Percentiles rank a stretch among this genome's conserved stretches.
phyloP scores from a whole-genome alignment of 92 coral and sea anemone species.

The Zoanthus sociatus region DNA sequence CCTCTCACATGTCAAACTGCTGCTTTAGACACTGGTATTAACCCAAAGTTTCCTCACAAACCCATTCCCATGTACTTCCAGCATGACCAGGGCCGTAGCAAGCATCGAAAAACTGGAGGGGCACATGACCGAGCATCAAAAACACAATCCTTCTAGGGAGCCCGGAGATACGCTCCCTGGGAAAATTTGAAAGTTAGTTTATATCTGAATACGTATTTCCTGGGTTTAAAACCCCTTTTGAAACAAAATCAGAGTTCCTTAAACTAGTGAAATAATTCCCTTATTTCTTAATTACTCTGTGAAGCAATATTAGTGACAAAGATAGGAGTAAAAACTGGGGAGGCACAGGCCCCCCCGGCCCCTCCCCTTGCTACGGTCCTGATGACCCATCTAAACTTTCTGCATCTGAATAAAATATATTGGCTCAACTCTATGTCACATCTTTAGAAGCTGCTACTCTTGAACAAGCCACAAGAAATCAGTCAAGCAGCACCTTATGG shows the following conservation, averaged over 20 bases:
- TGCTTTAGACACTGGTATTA: conserved; percentile 12
- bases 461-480: conserved; percentile 60
- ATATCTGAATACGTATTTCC: conserved; percentile 29
- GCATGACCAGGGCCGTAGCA: neutral
- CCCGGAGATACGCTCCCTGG: too few relatives aligned
- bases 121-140: too few relatives aligned
- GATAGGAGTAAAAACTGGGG: too few relatives aligned
- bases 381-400: conserved; percentile 13
- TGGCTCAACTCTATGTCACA: conserved; percentile 51
- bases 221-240: neutral
- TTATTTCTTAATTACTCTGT: too few relatives aligned
- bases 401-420: conserved; percentile 42
- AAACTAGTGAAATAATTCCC: too few relatives aligned
- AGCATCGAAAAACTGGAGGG: too few relatives aligned
- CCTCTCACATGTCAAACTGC: conserved; percentile 30
- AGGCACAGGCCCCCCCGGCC: too few relatives aligned
- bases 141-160: too few relatives aligned
- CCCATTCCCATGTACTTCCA: conserved; percentile 59
- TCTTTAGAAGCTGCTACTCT: conserved; percentile 50
- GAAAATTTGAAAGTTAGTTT: too few relatives aligned
- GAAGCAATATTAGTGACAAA: too few relatives aligned
- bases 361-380: too few relatives aligned
- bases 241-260: neutral
- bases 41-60: conserved; percentile 70
- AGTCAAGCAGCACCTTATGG: conserved; percentile 57